A percentile compares a stretch with the other conserved stretches of the same genome.
Conservation (phyloP, 2,888 invertebrate genomes). For the Pyrrhia umbra region DNA sequence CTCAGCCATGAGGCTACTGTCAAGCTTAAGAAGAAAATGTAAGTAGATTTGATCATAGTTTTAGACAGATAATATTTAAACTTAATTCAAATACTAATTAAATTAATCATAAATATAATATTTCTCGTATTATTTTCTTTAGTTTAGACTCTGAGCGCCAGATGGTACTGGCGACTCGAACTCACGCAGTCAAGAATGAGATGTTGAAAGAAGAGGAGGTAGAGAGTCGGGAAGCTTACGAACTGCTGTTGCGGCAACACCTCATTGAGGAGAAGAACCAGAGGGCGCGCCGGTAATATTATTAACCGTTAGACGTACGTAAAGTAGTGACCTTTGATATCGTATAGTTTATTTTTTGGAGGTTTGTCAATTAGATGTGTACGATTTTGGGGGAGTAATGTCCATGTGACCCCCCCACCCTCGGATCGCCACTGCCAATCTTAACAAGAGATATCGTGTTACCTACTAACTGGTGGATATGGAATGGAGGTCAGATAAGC, state of each 20-base stretch:
- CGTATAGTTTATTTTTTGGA: too few species aligned
- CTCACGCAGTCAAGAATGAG: slow-evolving; percentile 84
- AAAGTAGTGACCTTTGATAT: too few species aligned
- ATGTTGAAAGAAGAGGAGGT: slow-evolving; percentile 87
- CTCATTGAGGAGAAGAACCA: slow-evolving; percentile 88
- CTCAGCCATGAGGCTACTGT: slow-evolving; percentile 66
- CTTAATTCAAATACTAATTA: too few species aligned
- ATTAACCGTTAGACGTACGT: not conserved
- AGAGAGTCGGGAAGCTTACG: slow-evolving; percentile 80
- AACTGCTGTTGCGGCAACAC: slow-evolving; percentile 82
- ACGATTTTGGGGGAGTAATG: too few species aligned
- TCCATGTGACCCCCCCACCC: too few species aligned
- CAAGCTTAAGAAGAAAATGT: slow-evolving; percentile 80
- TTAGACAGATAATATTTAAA: not conserved
- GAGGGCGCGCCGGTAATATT: slow-evolving; percentile 82
- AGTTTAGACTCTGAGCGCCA: slow-evolving; percentile 87
- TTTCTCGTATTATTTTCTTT: slow-evolving; percentile 1
- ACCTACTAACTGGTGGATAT: too few species aligned
- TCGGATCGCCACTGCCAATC: too few species aligned
- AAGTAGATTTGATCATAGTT: slow-evolving; percentile 34
- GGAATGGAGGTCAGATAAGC: too few species aligned
- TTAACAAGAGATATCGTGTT: too few species aligned
- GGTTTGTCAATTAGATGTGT: too few species aligned
- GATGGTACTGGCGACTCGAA: slow-evolving; percentile 87
- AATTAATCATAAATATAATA: too few species aligned